These are phyloP conservation scores for Jaculus jaculus DNA, from an alignment of 2,113 vertebrate genomes.

Conservation along the genomic window DNA sequence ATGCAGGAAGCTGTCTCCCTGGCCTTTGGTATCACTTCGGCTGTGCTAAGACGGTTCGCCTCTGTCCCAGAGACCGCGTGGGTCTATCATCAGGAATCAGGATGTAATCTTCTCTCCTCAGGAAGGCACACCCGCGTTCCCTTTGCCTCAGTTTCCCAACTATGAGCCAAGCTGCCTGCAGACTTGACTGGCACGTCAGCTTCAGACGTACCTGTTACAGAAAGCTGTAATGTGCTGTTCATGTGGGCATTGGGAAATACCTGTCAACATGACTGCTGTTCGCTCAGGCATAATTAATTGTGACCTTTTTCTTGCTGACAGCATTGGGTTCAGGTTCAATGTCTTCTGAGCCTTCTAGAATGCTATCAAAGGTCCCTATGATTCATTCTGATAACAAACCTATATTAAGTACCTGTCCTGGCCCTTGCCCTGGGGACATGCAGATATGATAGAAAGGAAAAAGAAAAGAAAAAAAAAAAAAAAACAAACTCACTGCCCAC, in stretches of 20 bases:
- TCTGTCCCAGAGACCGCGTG: not conserved
- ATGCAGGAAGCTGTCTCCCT: not conserved
- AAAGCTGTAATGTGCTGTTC: not conserved
- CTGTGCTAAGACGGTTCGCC: not conserved
- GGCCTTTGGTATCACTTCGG: not conserved
- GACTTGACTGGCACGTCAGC: not conserved
- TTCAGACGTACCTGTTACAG: slow-evolving; percentile 10
- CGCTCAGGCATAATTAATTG: slow-evolving; percentile 33
- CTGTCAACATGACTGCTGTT: not conserved
- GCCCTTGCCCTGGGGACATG: not conserved
- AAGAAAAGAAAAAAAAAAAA: not conserved
- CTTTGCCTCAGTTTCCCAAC: not conserved
- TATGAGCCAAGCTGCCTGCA: not conserved
- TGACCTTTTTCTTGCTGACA: slow-evolving; percentile 29
- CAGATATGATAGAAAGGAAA: too few species aligned
- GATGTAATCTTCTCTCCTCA: not conserved
- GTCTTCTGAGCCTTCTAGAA: not conserved
- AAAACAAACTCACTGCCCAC: not conserved
- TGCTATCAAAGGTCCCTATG: not conserved
- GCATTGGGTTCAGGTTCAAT: slow-evolving; percentile 1
- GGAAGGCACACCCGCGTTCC: not conserved
- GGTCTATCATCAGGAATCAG: not conserved
- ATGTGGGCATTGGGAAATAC: not conserved
- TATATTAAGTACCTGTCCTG: not conserved
- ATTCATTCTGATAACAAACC: slow-evolving; percentile 29